Percentiles rank a stretch among this genome's conserved stretches.
phyloP scores from a whole-genome alignment of 2,797 vertebrate species.

The Falco concolor region DNA sequence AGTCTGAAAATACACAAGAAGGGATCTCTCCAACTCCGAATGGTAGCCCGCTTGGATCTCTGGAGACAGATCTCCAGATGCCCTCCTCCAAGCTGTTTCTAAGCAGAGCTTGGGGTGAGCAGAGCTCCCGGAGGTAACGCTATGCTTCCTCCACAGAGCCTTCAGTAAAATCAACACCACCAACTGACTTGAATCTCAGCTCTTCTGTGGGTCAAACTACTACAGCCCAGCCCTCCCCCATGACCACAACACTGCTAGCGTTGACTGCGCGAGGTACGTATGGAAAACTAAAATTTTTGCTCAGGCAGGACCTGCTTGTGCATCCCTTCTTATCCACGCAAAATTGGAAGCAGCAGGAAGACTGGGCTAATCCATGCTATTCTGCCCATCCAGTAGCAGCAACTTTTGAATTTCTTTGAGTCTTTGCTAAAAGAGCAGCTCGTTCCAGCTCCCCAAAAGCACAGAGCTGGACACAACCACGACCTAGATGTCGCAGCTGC shows the following conservation, averaged over 20 bases:
- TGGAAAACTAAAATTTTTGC: neutral
- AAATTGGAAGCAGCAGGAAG: neutral
- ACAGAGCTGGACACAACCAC: neutral
- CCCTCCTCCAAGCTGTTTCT: neutral
- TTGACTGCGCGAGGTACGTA: neutral
- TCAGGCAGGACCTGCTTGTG: neutral
- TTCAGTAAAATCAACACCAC: neutral
- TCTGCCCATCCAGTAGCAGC: neutral
- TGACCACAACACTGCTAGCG: fast-evolving
- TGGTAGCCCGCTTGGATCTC: neutral
- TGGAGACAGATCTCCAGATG: neutral
- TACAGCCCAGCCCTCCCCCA: neutral
- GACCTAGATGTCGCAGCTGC: neutral
- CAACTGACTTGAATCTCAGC: neutral
- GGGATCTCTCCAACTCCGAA: neutral
- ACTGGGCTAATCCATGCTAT: neutral
- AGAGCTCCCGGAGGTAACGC: neutral
- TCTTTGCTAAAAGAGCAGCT: neutral
- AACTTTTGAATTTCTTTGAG: neutral
- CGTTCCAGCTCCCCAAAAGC: neutral
- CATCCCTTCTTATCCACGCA: neutral
- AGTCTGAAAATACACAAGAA: neutral
- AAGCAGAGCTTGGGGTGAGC: neutral
- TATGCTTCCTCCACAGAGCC: neutral
- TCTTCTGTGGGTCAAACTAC: neutral